Percentiles rank a stretch among this genome's conserved stretches.
phyloP scores from a whole-genome alignment of 2,113 vertebrate genomes.

The Dolichotis patagonum region DNA sequence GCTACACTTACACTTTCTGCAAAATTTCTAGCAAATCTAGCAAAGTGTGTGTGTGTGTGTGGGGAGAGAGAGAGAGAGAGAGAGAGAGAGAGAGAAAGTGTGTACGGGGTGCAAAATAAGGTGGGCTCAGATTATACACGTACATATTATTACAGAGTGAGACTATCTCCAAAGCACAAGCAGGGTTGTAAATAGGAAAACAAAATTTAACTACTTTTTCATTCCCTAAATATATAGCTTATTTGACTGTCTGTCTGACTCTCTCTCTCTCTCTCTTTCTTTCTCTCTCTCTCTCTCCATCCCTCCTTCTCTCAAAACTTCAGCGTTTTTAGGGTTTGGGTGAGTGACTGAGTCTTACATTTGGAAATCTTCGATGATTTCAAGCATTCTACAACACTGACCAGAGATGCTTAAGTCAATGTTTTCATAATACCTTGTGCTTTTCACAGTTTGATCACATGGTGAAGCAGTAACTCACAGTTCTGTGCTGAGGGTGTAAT shows the following conservation, averaged over 20 bases:
- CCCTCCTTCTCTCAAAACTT: not conserved
- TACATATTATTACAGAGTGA: not conserved
- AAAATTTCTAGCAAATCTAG: not conserved
- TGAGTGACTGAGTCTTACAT: not conserved
- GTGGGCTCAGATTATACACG: not conserved
- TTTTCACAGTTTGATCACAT: conserved; percentile 6
- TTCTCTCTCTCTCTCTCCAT: not conserved
- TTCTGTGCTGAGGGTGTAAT: not conserved
- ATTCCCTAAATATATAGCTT: not conserved
- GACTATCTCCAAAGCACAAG: not conserved
- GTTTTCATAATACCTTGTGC: conserved; percentile 32
- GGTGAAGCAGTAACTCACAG: conserved; percentile 34
- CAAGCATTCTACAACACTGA: conserved; percentile 25
- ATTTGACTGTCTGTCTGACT: not conserved
- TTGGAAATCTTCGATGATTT: conserved; percentile 44
- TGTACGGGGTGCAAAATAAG: not conserved
- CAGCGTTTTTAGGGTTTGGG: not conserved
- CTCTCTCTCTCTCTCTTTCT: not conserved
- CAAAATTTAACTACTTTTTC: not conserved
- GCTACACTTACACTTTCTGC: not conserved
- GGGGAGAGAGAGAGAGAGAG: not conserved
- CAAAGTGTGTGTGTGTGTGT: not conserved
- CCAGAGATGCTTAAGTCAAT: conserved; percentile 29
- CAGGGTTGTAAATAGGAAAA: not conserved
- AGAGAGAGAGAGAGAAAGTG: not conserved